These are phyloP conservation scores for Intellagama lesueurii DNA, from an alignment of 2,797 vertebrate genomes.

Conservation along the genomic window DNA sequence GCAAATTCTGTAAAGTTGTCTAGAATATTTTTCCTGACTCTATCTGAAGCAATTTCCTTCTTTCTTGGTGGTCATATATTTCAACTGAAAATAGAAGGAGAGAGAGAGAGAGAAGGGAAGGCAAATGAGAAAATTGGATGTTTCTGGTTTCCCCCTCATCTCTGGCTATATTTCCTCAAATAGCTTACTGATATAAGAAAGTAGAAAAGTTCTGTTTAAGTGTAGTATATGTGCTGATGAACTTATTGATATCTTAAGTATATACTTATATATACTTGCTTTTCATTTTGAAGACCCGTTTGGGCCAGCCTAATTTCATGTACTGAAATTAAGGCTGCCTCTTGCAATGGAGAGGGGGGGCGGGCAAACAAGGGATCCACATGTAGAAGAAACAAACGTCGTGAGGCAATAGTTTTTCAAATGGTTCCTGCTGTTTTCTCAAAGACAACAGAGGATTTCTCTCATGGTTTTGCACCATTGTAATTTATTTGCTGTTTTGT, in stretches of 20 bases:
- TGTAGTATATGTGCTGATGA: too few species aligned
- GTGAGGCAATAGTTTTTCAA: background rate
- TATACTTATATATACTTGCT: too few species aligned
- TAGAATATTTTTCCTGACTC: conserved; percentile 18
- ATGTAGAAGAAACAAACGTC: background rate
- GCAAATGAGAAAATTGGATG: background rate
- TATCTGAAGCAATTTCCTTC: background rate
- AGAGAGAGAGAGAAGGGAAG: background rate
- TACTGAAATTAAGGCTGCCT: background rate
- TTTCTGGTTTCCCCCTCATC: background rate
- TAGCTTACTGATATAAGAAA: background rate
- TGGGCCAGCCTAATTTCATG: background rate
- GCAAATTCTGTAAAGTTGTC: conserved; percentile 24
- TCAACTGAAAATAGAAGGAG: conserved; percentile 22
- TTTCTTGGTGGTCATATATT: conserved; percentile 3
- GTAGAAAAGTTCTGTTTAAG: background rate
- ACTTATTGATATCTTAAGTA: background rate
- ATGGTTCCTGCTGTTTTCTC: background rate
- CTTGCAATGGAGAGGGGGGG: background rate
- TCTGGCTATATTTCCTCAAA: background rate
- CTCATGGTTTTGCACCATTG: background rate
- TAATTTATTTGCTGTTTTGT: background rate
- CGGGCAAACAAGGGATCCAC: background rate
- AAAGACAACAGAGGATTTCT: background rate
- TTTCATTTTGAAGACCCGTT: background rate